These are phyloP conservation scores for Ceratina japonica DNA, from an alignment of 1,140 invertebrate genomes.

Conservation along the genomic window DNA sequence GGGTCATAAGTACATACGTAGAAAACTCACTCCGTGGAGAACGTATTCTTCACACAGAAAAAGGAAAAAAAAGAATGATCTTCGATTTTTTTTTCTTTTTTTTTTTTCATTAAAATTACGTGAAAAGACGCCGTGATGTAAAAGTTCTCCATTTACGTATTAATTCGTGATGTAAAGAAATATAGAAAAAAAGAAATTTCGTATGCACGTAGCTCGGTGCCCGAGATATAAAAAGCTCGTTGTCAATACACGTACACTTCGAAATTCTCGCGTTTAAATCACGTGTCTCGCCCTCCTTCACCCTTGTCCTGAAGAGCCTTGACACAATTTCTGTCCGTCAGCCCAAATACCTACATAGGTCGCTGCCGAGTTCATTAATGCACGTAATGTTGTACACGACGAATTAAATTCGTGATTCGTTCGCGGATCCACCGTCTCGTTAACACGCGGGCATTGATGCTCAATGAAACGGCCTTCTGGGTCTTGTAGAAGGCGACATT, in stretches of 20 bases:
- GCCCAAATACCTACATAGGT: not conserved
- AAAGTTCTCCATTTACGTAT: too few relatives aligned
- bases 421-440: not conserved
- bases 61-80: not conserved
- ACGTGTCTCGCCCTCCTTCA: not conserved
- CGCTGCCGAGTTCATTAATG: slow-evolving; percentile 29
- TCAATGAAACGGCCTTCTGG: slow-evolving; percentile 28
- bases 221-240: not conserved
- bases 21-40: slow-evolving; percentile 4
- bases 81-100: not conserved
- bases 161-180: too few relatives aligned
- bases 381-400: slow-evolving; percentile 14
- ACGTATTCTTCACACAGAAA: slow-evolving; percentile 15
- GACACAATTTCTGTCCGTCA: slow-evolving; percentile 35
- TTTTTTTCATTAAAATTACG: too few relatives aligned
- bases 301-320: slow-evolving; percentile 30
- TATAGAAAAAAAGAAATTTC: not conserved
- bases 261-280: slow-evolving; percentile 11
- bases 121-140: too few relatives aligned
- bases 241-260: not conserved
- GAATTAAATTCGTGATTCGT: slow-evolving; percentile 24
- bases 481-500: slow-evolving; percentile 12
- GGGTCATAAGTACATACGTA: slow-evolving; percentile 31
- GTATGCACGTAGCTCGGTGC: not conserved
- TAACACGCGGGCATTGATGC: not conserved